Evolutionary conservation across 2,797 vertebrate genomes (phyloP).

Genomic region (Schizopygopsis pylzovi): DNA sequence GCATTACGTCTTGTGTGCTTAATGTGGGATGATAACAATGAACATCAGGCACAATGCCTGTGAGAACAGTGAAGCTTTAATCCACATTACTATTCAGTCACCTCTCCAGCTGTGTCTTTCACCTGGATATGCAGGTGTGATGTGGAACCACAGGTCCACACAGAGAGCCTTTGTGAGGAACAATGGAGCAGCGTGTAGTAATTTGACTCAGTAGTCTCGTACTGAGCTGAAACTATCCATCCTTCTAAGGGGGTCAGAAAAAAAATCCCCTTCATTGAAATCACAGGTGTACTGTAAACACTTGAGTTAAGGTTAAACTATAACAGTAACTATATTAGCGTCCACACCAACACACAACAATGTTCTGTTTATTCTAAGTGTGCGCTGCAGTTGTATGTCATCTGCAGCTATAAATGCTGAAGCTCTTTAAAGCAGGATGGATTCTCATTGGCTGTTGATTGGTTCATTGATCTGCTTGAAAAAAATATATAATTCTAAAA

Average conservation of each 20-base stretch:
- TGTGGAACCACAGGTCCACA: slow-evolving; percentile 49
- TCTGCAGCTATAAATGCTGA: not conserved
- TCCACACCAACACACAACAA: not conserved
- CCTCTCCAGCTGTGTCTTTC: too few relatives aligned
- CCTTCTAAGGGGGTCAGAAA: not conserved
- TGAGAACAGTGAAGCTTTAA: slow-evolving; percentile 54
- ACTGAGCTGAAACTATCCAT: slow-evolving; percentile 24
- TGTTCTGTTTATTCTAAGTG: not conserved
- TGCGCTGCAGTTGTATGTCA: not conserved
- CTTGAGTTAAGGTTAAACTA: not conserved
- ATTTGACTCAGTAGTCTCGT: slow-evolving; percentile 48
- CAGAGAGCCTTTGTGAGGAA: slow-evolving; percentile 59
- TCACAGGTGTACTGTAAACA: not conserved
- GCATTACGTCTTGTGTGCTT: not conserved
- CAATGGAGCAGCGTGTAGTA: slow-evolving; percentile 52
- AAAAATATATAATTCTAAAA: not conserved
- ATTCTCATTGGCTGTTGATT: not conserved
- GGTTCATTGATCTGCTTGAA: not conserved
- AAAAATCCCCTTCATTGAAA: not conserved
- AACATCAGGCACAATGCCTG: slow-evolving; percentile 43
- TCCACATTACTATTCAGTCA: slow-evolving; percentile 40
- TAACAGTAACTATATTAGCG: not conserved
- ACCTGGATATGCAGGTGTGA: slow-evolving; percentile 54
- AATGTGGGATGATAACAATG: slow-evolving; percentile 38
- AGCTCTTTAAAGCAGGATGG: not conserved